Evolutionary conservation across 2,797 vertebrate genomes (phyloP).

Genomic region (Phataginus tetradactyla): DNA sequence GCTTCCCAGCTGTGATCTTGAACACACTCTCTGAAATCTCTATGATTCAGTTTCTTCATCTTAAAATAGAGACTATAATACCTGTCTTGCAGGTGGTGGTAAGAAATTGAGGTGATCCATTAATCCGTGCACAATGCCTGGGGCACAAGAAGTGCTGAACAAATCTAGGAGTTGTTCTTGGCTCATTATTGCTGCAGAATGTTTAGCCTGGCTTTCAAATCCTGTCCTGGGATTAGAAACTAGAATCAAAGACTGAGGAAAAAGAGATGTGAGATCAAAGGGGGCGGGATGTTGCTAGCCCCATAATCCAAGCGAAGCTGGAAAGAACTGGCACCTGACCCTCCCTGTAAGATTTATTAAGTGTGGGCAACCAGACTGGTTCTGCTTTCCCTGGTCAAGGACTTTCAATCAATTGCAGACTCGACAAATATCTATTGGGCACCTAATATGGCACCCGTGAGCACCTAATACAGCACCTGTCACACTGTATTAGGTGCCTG

Average conservation of each 20-base stretch:
- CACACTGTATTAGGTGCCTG: neutral
- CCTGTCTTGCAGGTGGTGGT: neutral
- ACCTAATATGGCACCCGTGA: neutral
- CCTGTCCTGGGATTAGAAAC: neutral
- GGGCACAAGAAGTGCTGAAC: neutral
- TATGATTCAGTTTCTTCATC: neutral
- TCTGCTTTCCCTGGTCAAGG: neutral
- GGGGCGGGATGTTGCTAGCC: no score
- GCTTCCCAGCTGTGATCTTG: neutral
- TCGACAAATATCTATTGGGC: neutral
- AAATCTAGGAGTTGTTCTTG: neutral
- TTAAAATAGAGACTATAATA: neutral
- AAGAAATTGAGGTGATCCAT: neutral
- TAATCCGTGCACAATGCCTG: neutral
- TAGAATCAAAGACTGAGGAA: neutral
- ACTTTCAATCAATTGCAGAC: neutral
- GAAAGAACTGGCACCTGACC: neutral
- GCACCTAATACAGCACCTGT: neutral
- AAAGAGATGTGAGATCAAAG: neutral
- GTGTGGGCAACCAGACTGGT: neutral
- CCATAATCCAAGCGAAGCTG: neutral
- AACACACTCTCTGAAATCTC: neutral
- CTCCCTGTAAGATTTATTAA: neutral
- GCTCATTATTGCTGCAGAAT: neutral
- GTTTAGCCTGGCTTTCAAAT: neutral